Evolutionary conservation across 2,888 invertebrate genomes (phyloP), one percentile per base, ranked within the genome.

Genomic region (Cosmorhoe ocellata): DNA sequence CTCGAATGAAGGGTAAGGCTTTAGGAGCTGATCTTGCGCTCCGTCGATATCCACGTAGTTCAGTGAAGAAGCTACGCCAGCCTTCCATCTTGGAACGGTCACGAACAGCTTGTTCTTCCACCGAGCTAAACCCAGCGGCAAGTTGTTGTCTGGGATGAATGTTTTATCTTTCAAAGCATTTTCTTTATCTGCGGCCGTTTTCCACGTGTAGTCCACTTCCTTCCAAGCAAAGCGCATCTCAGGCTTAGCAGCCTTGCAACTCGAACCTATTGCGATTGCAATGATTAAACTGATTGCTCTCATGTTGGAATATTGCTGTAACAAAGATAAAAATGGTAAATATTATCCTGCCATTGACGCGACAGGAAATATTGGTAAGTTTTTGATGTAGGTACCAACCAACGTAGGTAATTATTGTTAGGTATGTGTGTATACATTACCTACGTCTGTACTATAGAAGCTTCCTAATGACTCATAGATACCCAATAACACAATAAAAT

Each of bases 1-100:
- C 64, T 94, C 91, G 90, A 94, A 94, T 59, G 92, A 92, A 2
- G 96, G 96, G 72, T 96, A 97, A 0, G 96, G 96, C 40, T 89
- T 93, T 22, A 96, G 76, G 8, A 84, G 81, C 14, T 95, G 94
- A 63, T 97, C 96, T 79, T 94, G 94, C 63, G 93, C 79, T 9
- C 89, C 92, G 31, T 88, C 84, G 2, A 94, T 62, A 48, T 93
- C 91, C 14, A 95, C 80, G 67, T 94, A 95, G 67, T 93, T 94
- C 2, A 95, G 76, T 0, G 94, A 92, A 5, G 95, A 92, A 6
- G 93, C 93, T 0, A 95, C 94, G 0, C 95, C 95, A 13, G 89
- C 79, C 74, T 93, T 93, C 94, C 94, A 94, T 77, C 92, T 91
- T 51, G 94, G 94, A 14, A 94, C 92, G 5, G 94, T 94, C 28